Percentiles rank a stretch among this genome's conserved stretches.
Evolutionary conservation across 2,113 vertebrate genomes (phyloP).

Genomic region (Alouatta palliata): DNA sequence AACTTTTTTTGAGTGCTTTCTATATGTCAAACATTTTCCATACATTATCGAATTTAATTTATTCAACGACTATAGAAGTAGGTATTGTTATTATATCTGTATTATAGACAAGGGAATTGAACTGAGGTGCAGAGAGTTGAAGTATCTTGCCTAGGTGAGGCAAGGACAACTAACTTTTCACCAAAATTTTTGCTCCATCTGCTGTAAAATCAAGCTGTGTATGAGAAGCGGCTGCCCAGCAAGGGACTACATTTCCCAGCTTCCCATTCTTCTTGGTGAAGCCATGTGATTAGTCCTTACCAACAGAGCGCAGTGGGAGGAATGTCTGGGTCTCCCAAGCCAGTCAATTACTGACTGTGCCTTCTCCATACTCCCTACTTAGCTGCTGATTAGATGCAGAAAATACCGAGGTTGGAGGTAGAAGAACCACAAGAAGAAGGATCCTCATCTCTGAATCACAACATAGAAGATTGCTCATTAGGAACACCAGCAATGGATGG

Average conservation of each 20-base stretch:
- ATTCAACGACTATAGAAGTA: not conserved
- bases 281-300: not conserved
- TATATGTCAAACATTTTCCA: not conserved
- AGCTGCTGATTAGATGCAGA: not conserved
- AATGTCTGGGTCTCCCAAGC: not conserved
- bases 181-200: not conserved
- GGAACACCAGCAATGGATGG: not conserved
- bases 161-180: not conserved
- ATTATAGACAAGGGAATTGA: not conserved
- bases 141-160: not conserved
- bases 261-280: not conserved
- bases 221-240: not conserved
- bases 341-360: not conserved
- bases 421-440: slow-evolving; percentile 20
- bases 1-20: not conserved
- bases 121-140: not conserved
- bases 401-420: not conserved
- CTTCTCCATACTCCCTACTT: not conserved
- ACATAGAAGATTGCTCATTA: not conserved
- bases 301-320: not conserved
- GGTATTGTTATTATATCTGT: not conserved
- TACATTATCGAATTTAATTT: not conserved
- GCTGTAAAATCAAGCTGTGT: not conserved
- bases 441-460: not conserved
- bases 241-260: not conserved